Conservation (phyloP, 2,797 vertebrate genomes). For the Liasis olivaceus region DNA sequence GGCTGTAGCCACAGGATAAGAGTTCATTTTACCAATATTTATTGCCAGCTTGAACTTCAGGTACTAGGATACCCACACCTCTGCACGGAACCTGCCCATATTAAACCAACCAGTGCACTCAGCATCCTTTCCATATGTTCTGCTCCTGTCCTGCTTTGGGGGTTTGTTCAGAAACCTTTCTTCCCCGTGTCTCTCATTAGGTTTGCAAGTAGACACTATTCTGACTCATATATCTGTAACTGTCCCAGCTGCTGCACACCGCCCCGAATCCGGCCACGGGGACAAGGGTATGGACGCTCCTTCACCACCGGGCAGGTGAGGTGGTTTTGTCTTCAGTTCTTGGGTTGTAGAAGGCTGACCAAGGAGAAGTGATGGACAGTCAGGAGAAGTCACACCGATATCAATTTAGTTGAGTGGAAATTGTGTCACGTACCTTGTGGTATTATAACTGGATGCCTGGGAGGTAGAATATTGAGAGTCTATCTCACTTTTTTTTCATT, state of each 20-base stretch:
- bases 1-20: background rate
- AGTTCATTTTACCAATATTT: background rate
- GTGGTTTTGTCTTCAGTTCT: background rate
- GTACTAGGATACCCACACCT: background rate
- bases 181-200: constrained; percentile 74
- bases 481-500: background rate
- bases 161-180: constrained; percentile 63
- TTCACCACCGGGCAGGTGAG: constrained; percentile 95
- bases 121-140: constrained; percentile 24
- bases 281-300: constrained; percentile 92
- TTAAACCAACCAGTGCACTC: background rate
- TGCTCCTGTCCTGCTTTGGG: constrained; percentile 48
- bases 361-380: background rate
- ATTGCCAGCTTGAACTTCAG: background rate
- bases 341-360: background rate
- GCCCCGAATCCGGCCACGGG: constrained; percentile 90
- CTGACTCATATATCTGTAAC: constrained; percentile 87
- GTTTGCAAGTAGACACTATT: constrained; percentile 87
- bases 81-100: background rate
- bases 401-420: background rate
- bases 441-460: background rate
- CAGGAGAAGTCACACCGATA: background rate
- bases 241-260: constrained; percentile 84
- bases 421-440: background rate
- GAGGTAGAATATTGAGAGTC: background rate